Evolutionary conservation across 2,888 invertebrate species (phyloP).

Genomic region (Epistrophe grossulariae): DNA sequence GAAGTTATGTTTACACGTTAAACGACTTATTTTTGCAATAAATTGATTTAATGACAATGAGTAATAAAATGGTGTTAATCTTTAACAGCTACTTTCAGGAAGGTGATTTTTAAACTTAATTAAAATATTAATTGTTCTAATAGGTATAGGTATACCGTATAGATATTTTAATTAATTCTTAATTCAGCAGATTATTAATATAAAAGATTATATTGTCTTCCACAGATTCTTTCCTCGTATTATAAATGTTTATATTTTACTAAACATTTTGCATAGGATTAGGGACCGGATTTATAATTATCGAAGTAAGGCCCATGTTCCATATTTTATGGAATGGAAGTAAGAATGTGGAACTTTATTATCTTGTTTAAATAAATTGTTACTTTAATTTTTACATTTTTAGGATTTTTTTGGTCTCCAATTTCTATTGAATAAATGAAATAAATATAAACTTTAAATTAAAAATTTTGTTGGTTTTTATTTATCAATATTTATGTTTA

Average conservation of each 20-base stretch:
- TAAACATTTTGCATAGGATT: background rate
- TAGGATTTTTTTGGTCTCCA: too few relatives aligned
- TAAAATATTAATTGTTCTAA: conserved; percentile 1
- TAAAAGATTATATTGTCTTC: background rate
- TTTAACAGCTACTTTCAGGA: conserved; percentile 7
- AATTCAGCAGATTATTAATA: background rate
- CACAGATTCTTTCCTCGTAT: background rate
- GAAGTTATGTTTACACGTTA: conserved; percentile 12
- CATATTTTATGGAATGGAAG: too few relatives aligned
- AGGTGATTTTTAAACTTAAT: background rate
- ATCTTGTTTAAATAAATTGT: too few relatives aligned
- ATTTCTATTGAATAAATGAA: too few relatives aligned
- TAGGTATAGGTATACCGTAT: too few relatives aligned
- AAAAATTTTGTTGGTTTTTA: too few relatives aligned
- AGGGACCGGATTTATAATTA: background rate
- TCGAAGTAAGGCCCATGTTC: background rate
- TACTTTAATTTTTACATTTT: too few relatives aligned
- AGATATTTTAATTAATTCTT: background rate
- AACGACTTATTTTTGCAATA: conserved; percentile 29
- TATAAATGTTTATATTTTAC: background rate
- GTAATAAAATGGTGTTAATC: conserved; percentile 26
- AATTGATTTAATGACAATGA: conserved; percentile 49
- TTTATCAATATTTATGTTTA: too few relatives aligned
- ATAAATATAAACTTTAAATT: too few relatives aligned
- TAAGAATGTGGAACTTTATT: too few relatives aligned